Evolutionary conservation across 1,140 invertebrate genomes (phyloP).

Genomic region (Orchestia grillus): DNA sequence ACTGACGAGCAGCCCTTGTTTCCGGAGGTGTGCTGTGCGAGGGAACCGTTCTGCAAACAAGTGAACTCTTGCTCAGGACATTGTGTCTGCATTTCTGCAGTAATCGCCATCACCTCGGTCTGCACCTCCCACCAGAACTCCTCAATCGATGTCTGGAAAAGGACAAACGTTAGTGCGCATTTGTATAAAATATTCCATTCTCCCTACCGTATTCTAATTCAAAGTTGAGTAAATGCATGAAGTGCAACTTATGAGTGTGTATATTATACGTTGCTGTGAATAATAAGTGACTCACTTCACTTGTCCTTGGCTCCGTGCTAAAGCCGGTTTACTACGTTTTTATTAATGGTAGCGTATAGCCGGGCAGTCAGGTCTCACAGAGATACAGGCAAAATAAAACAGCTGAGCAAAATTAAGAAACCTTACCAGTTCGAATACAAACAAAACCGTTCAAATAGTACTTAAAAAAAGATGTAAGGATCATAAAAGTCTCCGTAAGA

Average conservation of each 20-base stretch:
- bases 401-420: too few relatives aligned
- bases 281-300: neutral
- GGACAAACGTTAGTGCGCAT: neutral
- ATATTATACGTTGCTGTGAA: neutral
- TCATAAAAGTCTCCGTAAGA: too few relatives aligned
- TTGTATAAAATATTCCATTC: neutral
- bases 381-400: too few relatives aligned
- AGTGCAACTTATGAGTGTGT: neutral
- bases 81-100: neutral
- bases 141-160: neutral
- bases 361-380: too few relatives aligned
- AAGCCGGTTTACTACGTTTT: neutral
- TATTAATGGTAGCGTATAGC: too few relatives aligned
- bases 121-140: slow-evolving; percentile 26
- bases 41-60: neutral
- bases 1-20: neutral
- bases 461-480: too few relatives aligned
- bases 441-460: too few relatives aligned
- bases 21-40: neutral
- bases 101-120: neutral
- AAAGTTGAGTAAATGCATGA: neutral
- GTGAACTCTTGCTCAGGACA: neutral
- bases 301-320: neutral
- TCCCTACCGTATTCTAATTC: neutral
- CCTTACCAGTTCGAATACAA: too few relatives aligned